Conservation (phyloP, 2,888 invertebrate species). For the Lochmaea crataegi region DNA sequence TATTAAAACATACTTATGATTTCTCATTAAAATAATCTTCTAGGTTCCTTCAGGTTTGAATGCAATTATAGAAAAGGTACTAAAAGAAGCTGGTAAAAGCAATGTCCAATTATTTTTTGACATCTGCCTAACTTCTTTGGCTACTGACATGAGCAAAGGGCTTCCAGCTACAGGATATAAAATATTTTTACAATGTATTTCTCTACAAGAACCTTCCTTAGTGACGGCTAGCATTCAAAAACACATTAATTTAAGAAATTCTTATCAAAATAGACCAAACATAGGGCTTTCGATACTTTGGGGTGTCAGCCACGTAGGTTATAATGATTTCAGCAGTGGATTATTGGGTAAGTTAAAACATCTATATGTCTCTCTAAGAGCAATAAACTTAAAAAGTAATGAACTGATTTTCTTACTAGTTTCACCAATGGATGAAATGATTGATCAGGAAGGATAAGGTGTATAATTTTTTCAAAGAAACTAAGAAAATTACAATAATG, state of each 20-base stretch:
- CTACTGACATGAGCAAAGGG: conserved; percentile 79
- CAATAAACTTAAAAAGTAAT: too few species aligned
- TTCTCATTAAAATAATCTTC: conserved; percentile 43
- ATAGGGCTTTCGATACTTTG: conserved; percentile 80
- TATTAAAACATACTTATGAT: conserved; percentile 41
- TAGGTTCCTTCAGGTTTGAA: conserved; percentile 61
- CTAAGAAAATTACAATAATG: too few species aligned
- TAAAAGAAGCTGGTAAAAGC: conserved; percentile 72
- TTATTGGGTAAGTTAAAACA: conserved; percentile 69
- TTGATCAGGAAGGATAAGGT: too few species aligned
- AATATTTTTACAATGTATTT: conserved; percentile 77
- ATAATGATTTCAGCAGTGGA: conserved; percentile 73
- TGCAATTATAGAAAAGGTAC: conserved; percentile 64
- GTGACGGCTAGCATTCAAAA: conserved; percentile 73
- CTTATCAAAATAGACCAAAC: conserved; percentile 81
- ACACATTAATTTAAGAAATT: conserved; percentile 73
- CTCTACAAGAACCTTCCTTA: conserved; percentile 74
- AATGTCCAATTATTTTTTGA: conserved; percentile 78
- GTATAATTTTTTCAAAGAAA: too few species aligned
- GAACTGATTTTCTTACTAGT: too few species aligned
- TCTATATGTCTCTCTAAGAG: not conserved
- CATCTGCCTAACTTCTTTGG: conserved; percentile 75
- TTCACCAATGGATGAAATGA: too few species aligned
- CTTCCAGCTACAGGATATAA: conserved; percentile 75
- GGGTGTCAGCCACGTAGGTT: conserved; percentile 81